Evolutionary conservation across 2,888 invertebrate species (phyloP).

Genomic region (Cataglyphis livida): DNA sequence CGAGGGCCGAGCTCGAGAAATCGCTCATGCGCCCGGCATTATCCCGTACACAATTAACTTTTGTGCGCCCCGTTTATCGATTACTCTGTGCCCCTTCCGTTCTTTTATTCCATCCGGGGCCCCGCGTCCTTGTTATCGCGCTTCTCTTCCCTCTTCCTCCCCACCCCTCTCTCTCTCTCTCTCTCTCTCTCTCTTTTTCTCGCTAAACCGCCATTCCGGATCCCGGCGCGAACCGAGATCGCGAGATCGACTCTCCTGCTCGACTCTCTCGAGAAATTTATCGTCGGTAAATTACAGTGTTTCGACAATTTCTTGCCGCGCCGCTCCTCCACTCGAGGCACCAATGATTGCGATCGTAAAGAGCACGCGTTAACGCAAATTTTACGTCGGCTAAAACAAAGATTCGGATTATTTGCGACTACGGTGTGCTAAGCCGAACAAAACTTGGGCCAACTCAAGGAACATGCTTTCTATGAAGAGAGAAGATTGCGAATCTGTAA

Average conservation of each 20-base stretch:
- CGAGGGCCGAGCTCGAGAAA: constrained; percentile 48
- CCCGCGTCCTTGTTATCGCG: constrained; percentile 43
- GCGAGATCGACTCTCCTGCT: constrained; percentile 35
- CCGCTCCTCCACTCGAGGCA: constrained; percentile 23
- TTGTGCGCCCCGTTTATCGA: constrained; percentile 8
- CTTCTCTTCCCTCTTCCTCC: neutral
- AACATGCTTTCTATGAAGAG: neutral
- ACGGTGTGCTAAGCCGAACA: neutral
- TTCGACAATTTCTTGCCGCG: constrained; percentile 54
- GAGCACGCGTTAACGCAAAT: constrained; percentile 64
- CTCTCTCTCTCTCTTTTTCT: neutral
- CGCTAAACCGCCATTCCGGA: constrained; percentile 23
- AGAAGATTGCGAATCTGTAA: neutral
- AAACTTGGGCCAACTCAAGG: neutral
- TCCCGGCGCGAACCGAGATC: constrained; percentile 35
- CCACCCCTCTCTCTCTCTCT: neutral
- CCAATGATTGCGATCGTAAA: constrained; percentile 64
- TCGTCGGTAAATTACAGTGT: constrained; percentile 68
- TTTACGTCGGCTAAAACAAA: constrained; percentile 64
- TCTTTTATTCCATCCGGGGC: neutral
- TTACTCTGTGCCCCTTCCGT: constrained; percentile 14
- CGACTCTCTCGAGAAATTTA: constrained; percentile 66
- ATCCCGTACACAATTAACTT: constrained; percentile 59
- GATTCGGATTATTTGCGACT: constrained; percentile 49
- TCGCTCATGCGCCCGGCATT: constrained; percentile 51